A percentile compares a stretch with the other conserved stretches of the same genome.
phyloP scores from a whole-genome alignment of 2,113 vertebrate genomes.

The Apistogramma diplotaenia region DNA sequence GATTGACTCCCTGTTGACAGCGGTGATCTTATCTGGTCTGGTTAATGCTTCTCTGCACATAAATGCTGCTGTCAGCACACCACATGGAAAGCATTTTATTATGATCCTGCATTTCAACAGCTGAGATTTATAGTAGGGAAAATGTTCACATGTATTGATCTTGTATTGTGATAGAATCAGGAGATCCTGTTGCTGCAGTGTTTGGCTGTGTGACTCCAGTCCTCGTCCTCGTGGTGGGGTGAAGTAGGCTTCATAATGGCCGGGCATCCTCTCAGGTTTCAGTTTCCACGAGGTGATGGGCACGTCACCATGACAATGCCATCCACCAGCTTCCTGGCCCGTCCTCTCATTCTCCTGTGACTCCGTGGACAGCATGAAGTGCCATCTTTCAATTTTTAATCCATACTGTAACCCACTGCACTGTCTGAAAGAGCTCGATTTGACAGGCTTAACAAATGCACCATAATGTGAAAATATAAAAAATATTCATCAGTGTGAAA shows the following conservation, averaged over 20 bases:
- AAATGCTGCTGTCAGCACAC: conserved; percentile 10
- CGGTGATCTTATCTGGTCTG: conserved; percentile 43
- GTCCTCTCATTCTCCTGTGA: not conserved
- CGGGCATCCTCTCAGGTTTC: conserved; percentile 70
- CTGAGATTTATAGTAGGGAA: not conserved
- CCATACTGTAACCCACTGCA: not conserved
- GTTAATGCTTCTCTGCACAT: conserved; percentile 21
- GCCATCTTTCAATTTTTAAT: not conserved
- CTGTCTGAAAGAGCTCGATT: not conserved
- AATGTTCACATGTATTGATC: not conserved
- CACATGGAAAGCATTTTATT: conserved; percentile 1
- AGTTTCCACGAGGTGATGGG: conserved; percentile 61
- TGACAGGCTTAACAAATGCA: too few relatives aligned
- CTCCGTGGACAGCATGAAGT: not conserved
- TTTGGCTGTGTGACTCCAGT: not conserved
- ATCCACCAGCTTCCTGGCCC: conserved; percentile 35
- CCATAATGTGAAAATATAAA: too few relatives aligned
- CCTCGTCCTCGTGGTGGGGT: not conserved
- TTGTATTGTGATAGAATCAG: not conserved
- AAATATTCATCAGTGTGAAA: too few relatives aligned
- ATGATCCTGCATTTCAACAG: not conserved
- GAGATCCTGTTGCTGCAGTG: not conserved
- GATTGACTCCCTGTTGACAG: conserved; percentile 43
- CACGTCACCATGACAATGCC: conserved; percentile 61
- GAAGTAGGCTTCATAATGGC: conserved; percentile 36